A percentile compares a stretch with the other conserved stretches of the same genome.
phyloP scores from a whole-genome alignment of 2,888 invertebrate genomes.

The Stramonita haemastoma region DNA sequence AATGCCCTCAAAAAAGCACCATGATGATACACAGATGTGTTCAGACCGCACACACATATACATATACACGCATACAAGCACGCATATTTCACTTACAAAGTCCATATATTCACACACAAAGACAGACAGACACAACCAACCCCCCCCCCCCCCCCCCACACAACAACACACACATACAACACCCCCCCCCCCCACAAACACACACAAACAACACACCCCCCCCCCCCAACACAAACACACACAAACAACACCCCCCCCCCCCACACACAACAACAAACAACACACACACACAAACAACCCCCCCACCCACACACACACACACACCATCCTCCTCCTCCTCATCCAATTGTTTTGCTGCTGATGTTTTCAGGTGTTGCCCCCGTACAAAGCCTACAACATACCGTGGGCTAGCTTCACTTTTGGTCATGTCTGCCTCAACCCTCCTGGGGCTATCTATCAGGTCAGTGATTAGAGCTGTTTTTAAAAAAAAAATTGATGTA shows the following conservation, averaged over 20 bases:
- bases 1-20: too few species aligned
- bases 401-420: slow-evolving; percentile 76
- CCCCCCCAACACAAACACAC: too few species aligned
- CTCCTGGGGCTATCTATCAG: slow-evolving; percentile 76
- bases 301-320: neutral
- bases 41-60: neutral
- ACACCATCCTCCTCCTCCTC: neutral
- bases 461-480: too few species aligned
- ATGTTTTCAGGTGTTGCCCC: slow-evolving; percentile 52
- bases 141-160: too few species aligned
- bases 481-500: too few species aligned
- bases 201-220: too few species aligned
- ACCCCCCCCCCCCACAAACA: too few species aligned
- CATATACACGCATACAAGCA: neutral
- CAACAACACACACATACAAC: too few species aligned
- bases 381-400: slow-evolving; percentile 74
- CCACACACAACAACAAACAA: too few species aligned
- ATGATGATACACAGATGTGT: neutral
- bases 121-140: too few species aligned
- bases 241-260: too few species aligned
- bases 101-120: too few species aligned
- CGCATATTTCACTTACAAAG: neutral
- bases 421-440: slow-evolving; percentile 73
- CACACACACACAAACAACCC: neutral
- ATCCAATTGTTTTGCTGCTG: neutral